A percentile compares a stretch with the other conserved stretches of the same genome.
phyloP scores from a whole-genome alignment of 2,888 invertebrate species.

The Dryobota labecula region DNA sequence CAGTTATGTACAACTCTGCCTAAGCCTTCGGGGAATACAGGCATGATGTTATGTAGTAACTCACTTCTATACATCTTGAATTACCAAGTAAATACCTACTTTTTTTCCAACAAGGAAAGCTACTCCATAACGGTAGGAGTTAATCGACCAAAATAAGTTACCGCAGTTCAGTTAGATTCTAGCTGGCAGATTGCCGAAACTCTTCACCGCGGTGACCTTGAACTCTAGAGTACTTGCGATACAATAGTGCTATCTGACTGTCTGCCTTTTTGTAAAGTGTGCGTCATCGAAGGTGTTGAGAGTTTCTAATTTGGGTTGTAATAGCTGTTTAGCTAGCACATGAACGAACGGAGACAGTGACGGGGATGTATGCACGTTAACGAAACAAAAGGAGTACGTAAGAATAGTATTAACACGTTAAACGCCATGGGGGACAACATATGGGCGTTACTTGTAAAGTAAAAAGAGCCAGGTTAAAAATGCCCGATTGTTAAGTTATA shows the following conservation, averaged over 20 bases:
- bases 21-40: neutral
- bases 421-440: no score
- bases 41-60: neutral
- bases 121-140: slow-evolving; percentile 1
- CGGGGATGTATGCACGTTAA: no score
- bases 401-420: no score
- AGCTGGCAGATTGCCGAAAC: slow-evolving; percentile 45
- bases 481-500: no score
- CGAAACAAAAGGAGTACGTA: no score
- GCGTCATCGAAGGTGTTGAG: neutral
- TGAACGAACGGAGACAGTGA: no score
- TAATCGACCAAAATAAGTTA: slow-evolving; percentile 31
- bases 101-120: neutral
- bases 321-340: neutral
- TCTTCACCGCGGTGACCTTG: slow-evolving; percentile 36
- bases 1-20: neutral
- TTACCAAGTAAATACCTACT: neutral
- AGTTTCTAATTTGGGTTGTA: neutral
- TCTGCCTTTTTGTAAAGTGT: neutral
- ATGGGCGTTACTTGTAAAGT: no score
- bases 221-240: slow-evolving; percentile 4
- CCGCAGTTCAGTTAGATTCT: neutral
- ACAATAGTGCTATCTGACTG: neutral
- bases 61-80: neutral
- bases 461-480: no score